Evolutionary conservation across 2,888 invertebrate genomes (phyloP).

Genomic region (Cantharis flavilabris): DNA sequence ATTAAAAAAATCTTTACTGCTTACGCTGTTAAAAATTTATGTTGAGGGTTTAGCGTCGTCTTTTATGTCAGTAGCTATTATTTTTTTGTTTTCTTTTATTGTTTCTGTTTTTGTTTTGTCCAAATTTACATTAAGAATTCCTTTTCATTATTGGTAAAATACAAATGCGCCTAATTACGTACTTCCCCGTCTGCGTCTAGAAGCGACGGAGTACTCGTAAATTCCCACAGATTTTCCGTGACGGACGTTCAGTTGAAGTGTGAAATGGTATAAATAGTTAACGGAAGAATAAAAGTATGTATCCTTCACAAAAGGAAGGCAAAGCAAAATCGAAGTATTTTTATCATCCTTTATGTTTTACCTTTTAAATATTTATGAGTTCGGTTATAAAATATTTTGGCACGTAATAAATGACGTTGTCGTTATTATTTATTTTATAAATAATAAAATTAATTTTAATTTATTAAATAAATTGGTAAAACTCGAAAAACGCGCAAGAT

Average conservation of each 20-base stretch:
- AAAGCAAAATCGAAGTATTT: neutral
- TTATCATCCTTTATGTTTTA: neutral
- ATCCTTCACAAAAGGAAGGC: neutral
- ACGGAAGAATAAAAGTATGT: neutral
- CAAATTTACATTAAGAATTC: neutral
- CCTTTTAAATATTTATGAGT: neutral
- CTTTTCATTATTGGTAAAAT: neutral
- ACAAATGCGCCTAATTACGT: neutral
- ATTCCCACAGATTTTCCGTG: neutral
- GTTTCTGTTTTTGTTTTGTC: neutral
- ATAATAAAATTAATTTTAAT: neutral
- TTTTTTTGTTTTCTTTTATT: neutral
- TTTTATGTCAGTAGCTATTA: neutral
- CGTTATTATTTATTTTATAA: neutral
- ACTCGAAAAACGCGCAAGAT: neutral
- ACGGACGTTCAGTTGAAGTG: neutral
- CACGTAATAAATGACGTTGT: neutral
- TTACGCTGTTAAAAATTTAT: neutral
- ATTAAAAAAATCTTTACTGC: neutral
- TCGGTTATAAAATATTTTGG: neutral
- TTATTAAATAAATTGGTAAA: neutral
- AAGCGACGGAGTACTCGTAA: neutral
- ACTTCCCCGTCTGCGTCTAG: neutral
- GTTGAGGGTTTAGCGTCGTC: neutral
- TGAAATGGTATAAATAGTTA: slow-evolving; percentile 2